Base-by-base conservation (phyloP, 2,797 vertebrate species). In the Chrosomus eos region DNA sequence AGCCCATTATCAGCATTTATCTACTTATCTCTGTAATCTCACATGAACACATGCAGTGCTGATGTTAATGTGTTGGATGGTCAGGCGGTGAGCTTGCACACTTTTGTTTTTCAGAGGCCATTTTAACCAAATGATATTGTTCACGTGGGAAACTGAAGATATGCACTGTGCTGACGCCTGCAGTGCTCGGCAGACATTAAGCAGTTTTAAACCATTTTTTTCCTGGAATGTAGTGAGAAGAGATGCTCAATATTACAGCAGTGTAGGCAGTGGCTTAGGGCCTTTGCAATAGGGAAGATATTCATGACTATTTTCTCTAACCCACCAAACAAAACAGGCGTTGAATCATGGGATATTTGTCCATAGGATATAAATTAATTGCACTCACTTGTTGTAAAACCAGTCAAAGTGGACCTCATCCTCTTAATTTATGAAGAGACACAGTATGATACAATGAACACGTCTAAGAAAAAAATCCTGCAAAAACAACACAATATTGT, bases 1-100 rank as follows among this genome's bases (percentile, higher is more conserved):
- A 53, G 13, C 53, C 31, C 64, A 84, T 73, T 68, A 67, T 76
- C 70, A 68, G 77, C 23, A 6, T 75, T 36, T 66, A 74, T 80
- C 62, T 68, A 26, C 19, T 38, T 26, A 64, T 40, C 62, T 48
- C 55, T 76, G 33, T 78, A 38, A 53, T n/a, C 43, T 72, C 36
- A 40, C 38, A 38, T 60, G 55, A 23, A 40, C 55, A 66, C 73
- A 31, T 26, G 26, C 33, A 5, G 26, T 7, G 55, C 3, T 77
- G n/a, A 60, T 40, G 18, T 31, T 21, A 33, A 21, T 64, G 11
- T 48, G 18, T 66, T 21, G 45, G 45, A 5, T 5, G 16, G 8
- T 48, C 23, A 16, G 11, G 5, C 6, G 21, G 21, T 11, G 23
- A 58, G 23, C 9, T 58, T 1, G 55, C 55, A 10, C 55, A 23